Base-by-base conservation (phyloP, 2,113 vertebrate species). In the Rhinopomastus cyanomelas region DNA sequence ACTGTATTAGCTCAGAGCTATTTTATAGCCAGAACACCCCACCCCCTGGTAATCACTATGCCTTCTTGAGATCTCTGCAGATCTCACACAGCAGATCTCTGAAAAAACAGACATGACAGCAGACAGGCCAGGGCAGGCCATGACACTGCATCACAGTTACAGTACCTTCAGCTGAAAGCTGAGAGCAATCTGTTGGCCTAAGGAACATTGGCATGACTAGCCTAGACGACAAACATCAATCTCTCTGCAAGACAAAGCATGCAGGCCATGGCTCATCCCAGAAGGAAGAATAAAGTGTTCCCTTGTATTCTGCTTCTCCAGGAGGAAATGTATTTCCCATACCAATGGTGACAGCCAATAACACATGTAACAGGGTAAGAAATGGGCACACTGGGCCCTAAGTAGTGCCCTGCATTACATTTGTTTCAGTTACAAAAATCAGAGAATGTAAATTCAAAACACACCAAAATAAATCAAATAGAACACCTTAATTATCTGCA, bases 401-500 rank as follows among this genome's bases (percentile, higher is more conserved):
- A 25, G 19, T 10, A 84, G 32, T 17, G 9, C 26, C 86, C 69
- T 2, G 0, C 10, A 25, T 11, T 23, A 12, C 7, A 51, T 53
- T 32, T 59, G 64, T 72, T 69, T 16, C 12, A 46, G 19, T 42
- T 52, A 69, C 12, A 75, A 74, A 92, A 71, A 29, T 46, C 12
- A 56, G 23, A 75, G n/a, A 76, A 82, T 60, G 14, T 22, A 88
- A 77, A 76, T 37, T 10, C 76, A 64, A 25, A 73, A 4, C 11
- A 9, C 68, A 80, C 11, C 25, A 85, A 73, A 90, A 48, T 3
- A 8, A 89, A 66, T 9, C 4, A 20, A 81, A 42, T 49, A 36
- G 82, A 94, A 90, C 97, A 99, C 99, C 98, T 99, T 99, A 95
- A 99, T 99, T 94, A 99, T 99, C 96, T 99, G 99, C 51, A 99